Evolutionary conservation across 2,797 vertebrate genomes (phyloP).

Genomic region (Emys orbicularis): DNA sequence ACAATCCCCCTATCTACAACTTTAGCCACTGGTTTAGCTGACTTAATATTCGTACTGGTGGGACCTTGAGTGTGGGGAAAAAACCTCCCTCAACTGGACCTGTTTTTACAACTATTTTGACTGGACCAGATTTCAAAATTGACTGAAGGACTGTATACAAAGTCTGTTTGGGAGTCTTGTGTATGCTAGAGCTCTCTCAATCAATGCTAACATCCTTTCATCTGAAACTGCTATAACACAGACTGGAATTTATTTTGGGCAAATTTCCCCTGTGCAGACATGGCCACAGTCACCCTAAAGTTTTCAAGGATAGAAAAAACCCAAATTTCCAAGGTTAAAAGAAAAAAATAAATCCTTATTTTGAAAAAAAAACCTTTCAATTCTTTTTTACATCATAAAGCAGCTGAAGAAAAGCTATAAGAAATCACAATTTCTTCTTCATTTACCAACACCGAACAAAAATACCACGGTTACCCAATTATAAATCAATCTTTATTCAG

Average conservation of each 20-base stretch:
- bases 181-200: neutral
- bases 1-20: neutral
- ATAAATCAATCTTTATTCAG: neutral
- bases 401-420: neutral
- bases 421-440: neutral
- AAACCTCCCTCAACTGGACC: neutral
- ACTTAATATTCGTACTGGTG: neutral
- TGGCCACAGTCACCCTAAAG: neutral
- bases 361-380: neutral
- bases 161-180: neutral
- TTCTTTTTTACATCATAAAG: neutral
- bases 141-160: neutral
- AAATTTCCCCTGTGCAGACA: neutral
- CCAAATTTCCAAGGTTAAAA: neutral
- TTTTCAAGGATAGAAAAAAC: neutral
- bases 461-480: neutral
- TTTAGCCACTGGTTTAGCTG: neutral
- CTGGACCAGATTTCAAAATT: neutral
- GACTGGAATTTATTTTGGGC: neutral
- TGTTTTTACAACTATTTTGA: neutral
- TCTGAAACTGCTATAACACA: neutral
- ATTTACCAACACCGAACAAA: neutral
- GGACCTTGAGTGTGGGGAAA: neutral
- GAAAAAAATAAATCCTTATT: neutral
- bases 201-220: neutral